phyloP scores from a whole-genome alignment of 2,113 vertebrate species.

The Tauraco erythrolophus region DNA sequence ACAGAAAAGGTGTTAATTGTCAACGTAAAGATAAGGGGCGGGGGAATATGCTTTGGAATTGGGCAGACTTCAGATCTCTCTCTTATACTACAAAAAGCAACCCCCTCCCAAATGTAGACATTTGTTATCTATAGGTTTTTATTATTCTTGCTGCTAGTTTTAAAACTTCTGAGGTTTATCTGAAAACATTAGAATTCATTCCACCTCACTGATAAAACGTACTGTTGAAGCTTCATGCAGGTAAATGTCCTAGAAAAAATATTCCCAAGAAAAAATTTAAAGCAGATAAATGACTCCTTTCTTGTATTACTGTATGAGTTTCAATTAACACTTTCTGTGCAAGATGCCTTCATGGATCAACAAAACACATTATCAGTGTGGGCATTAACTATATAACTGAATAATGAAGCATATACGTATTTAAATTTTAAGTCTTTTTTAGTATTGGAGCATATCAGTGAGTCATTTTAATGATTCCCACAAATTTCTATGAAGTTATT shows the following conservation, averaged over 20 bases:
- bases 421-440: constrained; percentile 5
- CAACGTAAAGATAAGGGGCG: not conserved
- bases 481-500: not conserved
- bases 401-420: not conserved
- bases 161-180: not conserved
- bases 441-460: not conserved
- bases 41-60: not conserved
- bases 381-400: not conserved
- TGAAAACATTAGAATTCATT: not conserved
- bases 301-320: not conserved
- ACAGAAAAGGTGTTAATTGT: not conserved
- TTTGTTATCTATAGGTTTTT: not conserved
- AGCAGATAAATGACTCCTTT: not conserved
- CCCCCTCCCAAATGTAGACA: not conserved
- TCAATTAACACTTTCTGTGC: not conserved
- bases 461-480: not conserved
- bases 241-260: not conserved
- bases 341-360: not conserved
- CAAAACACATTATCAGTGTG: not conserved
- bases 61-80: not conserved
- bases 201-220: not conserved
- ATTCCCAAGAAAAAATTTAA: not conserved
- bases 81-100: not conserved
- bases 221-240: not conserved
- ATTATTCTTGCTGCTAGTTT: not conserved